These are phyloP conservation scores for Mormyrus lacerda DNA, from an alignment of 2,113 vertebrate genomes.

Conservation along the genomic window DNA sequence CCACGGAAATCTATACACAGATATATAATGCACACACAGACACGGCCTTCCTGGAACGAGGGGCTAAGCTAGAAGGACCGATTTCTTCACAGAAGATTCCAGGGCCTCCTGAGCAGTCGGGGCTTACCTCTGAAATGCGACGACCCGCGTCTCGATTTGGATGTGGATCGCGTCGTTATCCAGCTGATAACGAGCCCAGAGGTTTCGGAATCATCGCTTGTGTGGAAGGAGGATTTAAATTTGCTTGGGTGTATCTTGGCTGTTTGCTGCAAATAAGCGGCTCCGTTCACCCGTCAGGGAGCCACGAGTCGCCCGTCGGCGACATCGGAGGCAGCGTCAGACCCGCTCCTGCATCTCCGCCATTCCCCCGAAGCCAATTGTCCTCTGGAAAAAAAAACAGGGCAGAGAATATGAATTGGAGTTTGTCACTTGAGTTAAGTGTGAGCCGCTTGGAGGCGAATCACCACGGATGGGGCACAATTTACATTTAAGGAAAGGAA, in stretches of 20 bases:
- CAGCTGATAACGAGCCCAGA: neutral
- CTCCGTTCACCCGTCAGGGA: neutral
- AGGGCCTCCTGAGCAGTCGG: neutral
- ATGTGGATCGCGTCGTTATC: neutral
- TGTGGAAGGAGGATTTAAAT: neutral
- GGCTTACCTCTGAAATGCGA: neutral
- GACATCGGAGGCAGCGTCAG: neutral
- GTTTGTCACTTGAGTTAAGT: conserved; percentile 41
- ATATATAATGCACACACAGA: neutral
- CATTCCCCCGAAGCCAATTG: neutral
- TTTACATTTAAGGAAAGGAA: conserved; percentile 88
- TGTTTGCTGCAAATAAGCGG: neutral
- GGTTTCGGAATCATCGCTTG: neutral
- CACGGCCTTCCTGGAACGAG: neutral
- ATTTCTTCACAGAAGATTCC: neutral
- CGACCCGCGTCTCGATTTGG: neutral
- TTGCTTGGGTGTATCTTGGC: neutral
- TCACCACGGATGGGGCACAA: conserved; percentile 85
- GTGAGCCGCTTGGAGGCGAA: conserved; percentile 76
- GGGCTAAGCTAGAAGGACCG: neutral
- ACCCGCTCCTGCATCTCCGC: neutral
- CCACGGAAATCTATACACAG: neutral
- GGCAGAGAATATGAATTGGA: conserved; percentile 1
- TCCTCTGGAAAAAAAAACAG: neutral
- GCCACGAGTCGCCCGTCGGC: neutral